These are phyloP conservation scores for Heteromyza rotundicornis DNA, from an alignment of 2,888 invertebrate species.

Conservation along the genomic window DNA sequence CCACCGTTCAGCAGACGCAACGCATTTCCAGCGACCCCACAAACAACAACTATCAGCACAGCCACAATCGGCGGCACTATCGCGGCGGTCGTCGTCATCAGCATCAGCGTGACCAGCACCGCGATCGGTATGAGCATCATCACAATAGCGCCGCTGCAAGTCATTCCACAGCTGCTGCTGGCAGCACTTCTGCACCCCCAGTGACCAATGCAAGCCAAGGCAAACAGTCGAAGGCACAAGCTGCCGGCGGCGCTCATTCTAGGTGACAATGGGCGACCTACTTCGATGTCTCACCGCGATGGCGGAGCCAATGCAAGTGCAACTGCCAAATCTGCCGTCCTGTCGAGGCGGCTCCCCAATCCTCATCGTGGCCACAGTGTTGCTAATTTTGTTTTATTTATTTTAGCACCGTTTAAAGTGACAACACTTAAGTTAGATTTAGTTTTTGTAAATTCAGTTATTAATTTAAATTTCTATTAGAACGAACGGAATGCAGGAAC, in stretches of 20 bases:
- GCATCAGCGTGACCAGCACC: conserved; percentile 43
- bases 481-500: too few relatives aligned
- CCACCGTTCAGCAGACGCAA: conserved; percentile 52
- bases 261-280: conserved; percentile 58
- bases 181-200: conserved; percentile 9
- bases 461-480: too few relatives aligned
- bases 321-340: too few relatives aligned
- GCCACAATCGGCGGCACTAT: conserved; percentile 51
- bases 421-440: too few relatives aligned
- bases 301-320: conserved; percentile 21
- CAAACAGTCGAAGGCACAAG: conserved; percentile 54
- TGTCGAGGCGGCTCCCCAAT: too few relatives aligned
- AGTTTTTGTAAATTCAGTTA: too few relatives aligned
- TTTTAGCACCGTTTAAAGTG: too few relatives aligned
- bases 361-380: too few relatives aligned
- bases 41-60: conserved; percentile 55
- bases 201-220: conserved; percentile 37
- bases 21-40: conserved; percentile 51
- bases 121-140: conserved; percentile 38
- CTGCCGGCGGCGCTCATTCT: conserved; percentile 50
- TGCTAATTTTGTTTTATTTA: too few relatives aligned
- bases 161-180: conserved; percentile 33
- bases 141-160: conserved; percentile 27
- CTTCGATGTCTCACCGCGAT: background rate
- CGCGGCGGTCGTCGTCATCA: conserved; percentile 46